Base-by-base conservation (phyloP, 2,797 vertebrate genomes). In the Mormyrops boulengeri region DNA sequence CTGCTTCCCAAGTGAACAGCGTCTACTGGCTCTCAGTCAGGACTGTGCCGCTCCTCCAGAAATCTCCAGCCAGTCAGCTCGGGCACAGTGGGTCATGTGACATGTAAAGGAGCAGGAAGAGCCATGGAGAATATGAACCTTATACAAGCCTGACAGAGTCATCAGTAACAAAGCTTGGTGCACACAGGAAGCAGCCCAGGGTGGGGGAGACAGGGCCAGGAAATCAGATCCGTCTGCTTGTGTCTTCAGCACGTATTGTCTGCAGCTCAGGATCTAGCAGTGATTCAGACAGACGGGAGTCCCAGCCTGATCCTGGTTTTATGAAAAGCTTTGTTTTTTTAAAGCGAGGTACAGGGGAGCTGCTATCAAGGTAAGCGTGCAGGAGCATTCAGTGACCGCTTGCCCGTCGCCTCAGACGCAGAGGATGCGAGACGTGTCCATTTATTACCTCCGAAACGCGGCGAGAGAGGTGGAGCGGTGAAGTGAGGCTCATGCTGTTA, bases 51-150 rank as follows among this genome's bases (percentile, higher is more conserved):
- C 80, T 91, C 91, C 91, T 93, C 90, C 91, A 89, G 90, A 26
- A 91, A 89, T 73, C 90, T 60, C 52, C 88, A 87, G 92, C 96
- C 95, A 96, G 95, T 96, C 92, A 90, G 53, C 87, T 89, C 84
- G 66, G 87, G 88, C 47, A 12, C 1, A 73, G 19, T 38, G 0
- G 22, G 84, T 95, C 96, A 96, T 92, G 91, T 96, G 95, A 94
- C 92, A 88, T 90, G 91, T 90, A 93, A 90, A 91, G 73, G 93
- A 95, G 94, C 95, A 96, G 95, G 94, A 96, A 96, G 92, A 95
- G 91, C 91, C 90, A 80, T 92, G 89, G 85, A 57, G 85, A 55
- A 57, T 87, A 53, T 53, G 26, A 85, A 38, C 85, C 91, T 90
- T 92, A 90, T 92, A 93, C 94, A 92, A 89, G 91, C 93, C 93